These are phyloP conservation scores for Masticophis lateralis DNA, from an alignment of 2,797 vertebrate species.

Conservation along the genomic window DNA sequence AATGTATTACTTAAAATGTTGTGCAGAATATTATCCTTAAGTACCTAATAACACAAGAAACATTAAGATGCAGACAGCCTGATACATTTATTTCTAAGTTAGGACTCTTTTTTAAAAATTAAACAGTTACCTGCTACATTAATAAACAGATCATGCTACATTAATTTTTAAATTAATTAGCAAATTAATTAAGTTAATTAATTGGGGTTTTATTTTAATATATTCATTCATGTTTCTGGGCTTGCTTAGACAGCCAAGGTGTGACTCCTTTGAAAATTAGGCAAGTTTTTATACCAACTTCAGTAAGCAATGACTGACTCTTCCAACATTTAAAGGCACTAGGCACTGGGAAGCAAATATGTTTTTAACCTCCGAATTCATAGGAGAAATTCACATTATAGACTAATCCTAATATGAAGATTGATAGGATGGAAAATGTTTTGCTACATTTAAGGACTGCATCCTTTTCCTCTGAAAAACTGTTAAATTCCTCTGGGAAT, in stretches of 20 bases:
- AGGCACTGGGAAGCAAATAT: not conserved
- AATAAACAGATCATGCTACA: not conserved
- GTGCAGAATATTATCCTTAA: not conserved
- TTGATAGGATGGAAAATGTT: not conserved
- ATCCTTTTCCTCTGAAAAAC: not conserved
- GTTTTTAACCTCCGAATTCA: not conserved
- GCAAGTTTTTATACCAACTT: not conserved
- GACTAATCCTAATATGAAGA: not conserved
- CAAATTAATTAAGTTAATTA: not conserved
- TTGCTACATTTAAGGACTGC: not conserved
- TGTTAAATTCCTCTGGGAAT: not conserved
- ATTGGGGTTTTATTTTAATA: not conserved
- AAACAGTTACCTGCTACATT: not conserved
- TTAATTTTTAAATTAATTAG: not conserved
- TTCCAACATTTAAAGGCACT: not conserved
- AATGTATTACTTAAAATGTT: not conserved
- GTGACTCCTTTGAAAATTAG: not conserved
- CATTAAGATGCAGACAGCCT: not conserved
- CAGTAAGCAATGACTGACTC: not conserved
- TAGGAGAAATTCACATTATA: not conserved
- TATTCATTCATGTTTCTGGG: not conserved
- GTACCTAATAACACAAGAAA: not conserved
- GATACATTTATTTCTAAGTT: not conserved
- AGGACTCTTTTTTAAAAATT: not conserved
- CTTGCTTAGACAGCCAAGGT: not conserved